Conservation (phyloP, 2,888 invertebrate genomes). For the Drosophila paracracens region DNA sequence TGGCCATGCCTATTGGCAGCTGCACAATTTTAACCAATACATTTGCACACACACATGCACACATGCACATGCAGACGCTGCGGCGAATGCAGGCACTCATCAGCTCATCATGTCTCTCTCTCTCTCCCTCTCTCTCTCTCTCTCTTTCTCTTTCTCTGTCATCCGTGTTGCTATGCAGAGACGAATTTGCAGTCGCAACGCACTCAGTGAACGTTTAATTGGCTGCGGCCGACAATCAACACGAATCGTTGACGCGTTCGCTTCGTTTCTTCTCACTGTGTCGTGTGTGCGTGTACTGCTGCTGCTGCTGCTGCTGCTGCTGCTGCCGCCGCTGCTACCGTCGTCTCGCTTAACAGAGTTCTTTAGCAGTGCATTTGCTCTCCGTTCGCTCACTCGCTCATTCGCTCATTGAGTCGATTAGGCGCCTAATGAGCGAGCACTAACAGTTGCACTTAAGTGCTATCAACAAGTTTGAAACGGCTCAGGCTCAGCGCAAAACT, state of each 20-base stretch:
- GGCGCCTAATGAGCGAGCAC: constrained; percentile 68
- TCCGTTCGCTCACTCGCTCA: constrained; percentile 9
- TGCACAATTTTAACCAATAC: constrained; percentile 52
- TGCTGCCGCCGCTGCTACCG: constrained; percentile 12
- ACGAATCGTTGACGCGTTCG: constrained; percentile 50
- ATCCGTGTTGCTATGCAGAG: constrained; percentile 6
- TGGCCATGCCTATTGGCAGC: constrained; percentile 30
- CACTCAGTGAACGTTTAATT: constrained; percentile 50
- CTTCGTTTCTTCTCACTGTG: constrained; percentile 14
- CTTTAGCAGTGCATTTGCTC: constrained; percentile 4
- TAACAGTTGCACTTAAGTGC: constrained; percentile 60
- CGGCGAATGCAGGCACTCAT: constrained; percentile 19
- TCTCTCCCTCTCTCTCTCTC: background rate
- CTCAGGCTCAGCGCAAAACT: constrained; percentile 11
- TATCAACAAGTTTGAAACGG: constrained; percentile 36
- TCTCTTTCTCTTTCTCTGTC: background rate
- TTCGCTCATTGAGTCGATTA: constrained; percentile 55
- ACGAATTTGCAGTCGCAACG: background rate
- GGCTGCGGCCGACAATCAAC: constrained; percentile 64
- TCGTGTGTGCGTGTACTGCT: background rate
- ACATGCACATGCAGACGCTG: constrained; percentile 16
- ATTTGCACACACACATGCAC: constrained; percentile 16
- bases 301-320: constrained; percentile 4
- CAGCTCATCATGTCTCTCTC: constrained; percentile 2
- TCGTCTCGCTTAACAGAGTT: constrained; percentile 7